Base-by-base conservation (phyloP, 2,113 vertebrate species). In the Porphyrio hochstetteri region DNA sequence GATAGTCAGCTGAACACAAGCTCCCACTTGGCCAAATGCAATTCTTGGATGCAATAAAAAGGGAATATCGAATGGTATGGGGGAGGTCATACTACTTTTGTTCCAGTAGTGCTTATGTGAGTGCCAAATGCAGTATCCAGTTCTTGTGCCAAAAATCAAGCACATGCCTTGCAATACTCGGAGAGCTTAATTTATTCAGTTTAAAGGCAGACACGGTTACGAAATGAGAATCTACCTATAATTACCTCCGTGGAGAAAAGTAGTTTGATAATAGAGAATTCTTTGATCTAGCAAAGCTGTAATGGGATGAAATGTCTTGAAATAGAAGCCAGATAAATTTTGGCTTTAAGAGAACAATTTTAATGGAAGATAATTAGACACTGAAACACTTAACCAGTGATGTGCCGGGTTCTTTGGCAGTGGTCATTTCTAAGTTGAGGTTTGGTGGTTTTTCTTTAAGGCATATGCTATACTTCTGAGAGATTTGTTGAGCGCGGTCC, bases 1-100 rank as follows among this genome's bases (percentile, higher is more conserved):
- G 91, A 95, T 94, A 48, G 86, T 87, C 77, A 79, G 90, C 86
- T 86, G 86, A 95, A 93, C 13, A 6, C 60, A 50, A 86, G 88
- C 91, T 93, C 90, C 91, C 55, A 46, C 93, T 97, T 95, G 86
- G 94, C 93, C 72, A 95, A 96, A 95, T 96, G 93, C 82, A 60
- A 11, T 81, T 96, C 92, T 97, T 97, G 96, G 95, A 96, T 88
- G 88, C 77, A 21, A 93, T 96, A 95, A 27, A 97, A 97, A 96
- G 95, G 67, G 65, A 95, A 60, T 95, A 92, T 96, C 79, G 64
- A 81, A 90, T 92, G 77, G 48, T 71, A 69, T 31, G 92, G 77
- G 90, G 95, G 93, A 96, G 93, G 86, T 68, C 86, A n/a, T 33
- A 61, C 8, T 57, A 60, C 86, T 88, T 96, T 94, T 97, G 93